Evolutionary conservation across 2,888 invertebrate genomes (phyloP), one percentile per base, ranked within the genome.

Genomic region (Drosophila niveifrons): DNA sequence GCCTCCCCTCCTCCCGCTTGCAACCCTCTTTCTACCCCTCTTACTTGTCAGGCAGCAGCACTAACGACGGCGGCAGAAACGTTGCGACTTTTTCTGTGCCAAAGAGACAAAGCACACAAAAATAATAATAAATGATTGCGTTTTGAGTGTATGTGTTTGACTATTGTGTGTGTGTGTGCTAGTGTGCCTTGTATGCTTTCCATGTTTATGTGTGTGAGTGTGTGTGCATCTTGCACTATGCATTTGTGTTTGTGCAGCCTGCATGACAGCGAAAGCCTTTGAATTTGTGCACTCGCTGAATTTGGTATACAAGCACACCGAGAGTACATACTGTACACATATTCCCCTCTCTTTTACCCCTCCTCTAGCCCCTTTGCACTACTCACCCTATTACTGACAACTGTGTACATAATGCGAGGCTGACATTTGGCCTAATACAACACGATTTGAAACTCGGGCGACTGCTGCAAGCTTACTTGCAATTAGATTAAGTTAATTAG

Each of bases 51-150:
- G 46, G 18, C 51, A 39, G 58, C 31, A 43, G 53, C 50, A 63
- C 47, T 36, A 23, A 51, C 70, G 46, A 46, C 58, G 17, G 36
- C 61, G 44, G 43, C 58, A 39, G 66, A 63, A 77, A 73, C 67
- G 75, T 72, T 72, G 78, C 81, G 86, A 86, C 80, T 87, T 86
- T 83, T 83, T 79, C 82, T 84, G 72, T 78, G 87, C 76, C 82
- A 82, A 78, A 86, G 82, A 88, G 82, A 88, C 84, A 86, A 88
- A 82, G 81, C 82, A 78, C 69, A 83, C 82, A 86, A 82, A 81
- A 86, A 83, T 83, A 83, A 79, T 85, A 85, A 82, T 82, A 86
- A 85, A 86, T 84, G 85, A 84, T 84, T 84, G 82, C 87, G 78
- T 80, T 83, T 80, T 79, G 71, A 75, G 64, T 79, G 56, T 53